A percentile compares a stretch with the other conserved stretches of the same genome.
These are phyloP conservation scores for Salvator merianae DNA, from an alignment of 2,113 vertebrate genomes.

Conservation along the genomic window DNA sequence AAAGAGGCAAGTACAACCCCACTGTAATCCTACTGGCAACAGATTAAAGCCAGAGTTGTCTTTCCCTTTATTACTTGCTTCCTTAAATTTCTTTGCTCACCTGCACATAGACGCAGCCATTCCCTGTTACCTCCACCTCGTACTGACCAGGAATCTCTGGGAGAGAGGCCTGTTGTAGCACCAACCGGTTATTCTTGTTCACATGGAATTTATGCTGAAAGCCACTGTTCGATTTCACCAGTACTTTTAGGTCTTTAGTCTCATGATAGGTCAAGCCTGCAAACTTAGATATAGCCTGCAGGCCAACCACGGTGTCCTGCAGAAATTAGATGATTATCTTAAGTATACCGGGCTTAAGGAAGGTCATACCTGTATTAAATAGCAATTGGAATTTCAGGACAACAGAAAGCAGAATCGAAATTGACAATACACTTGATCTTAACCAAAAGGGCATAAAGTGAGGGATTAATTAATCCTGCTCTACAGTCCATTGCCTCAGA, in stretches of 20 bases:
- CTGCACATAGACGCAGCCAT: conserved; percentile 69
- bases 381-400: too few species aligned
- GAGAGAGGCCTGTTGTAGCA: conserved; percentile 77
- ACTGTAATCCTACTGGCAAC: not conserved
- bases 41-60: not conserved
- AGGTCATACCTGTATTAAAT: too few species aligned
- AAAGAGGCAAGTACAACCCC: not conserved
- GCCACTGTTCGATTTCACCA: conserved; percentile 51
- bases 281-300: conserved; percentile 72
- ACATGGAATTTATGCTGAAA: conserved; percentile 69
- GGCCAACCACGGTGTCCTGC: conserved; percentile 77
- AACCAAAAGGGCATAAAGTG: too few species aligned
- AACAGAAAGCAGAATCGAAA: too few species aligned
- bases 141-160: conserved; percentile 60
- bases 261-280: conserved; percentile 65
- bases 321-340: not conserved
- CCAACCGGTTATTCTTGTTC: conserved; percentile 76
- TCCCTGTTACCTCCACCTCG: conserved; percentile 61
- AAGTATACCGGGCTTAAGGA: too few species aligned
- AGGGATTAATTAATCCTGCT: too few species aligned
- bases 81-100: conserved; percentile 41
- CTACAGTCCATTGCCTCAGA: too few species aligned
- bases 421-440: too few species aligned
- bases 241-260: conserved; percentile 63
- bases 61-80: too few species aligned